Percentiles rank a stretch among this genome's conserved stretches.
phyloP scores from a whole-genome alignment of 2,113 vertebrate species.

The Pseudorectes ferrugineus region DNA sequence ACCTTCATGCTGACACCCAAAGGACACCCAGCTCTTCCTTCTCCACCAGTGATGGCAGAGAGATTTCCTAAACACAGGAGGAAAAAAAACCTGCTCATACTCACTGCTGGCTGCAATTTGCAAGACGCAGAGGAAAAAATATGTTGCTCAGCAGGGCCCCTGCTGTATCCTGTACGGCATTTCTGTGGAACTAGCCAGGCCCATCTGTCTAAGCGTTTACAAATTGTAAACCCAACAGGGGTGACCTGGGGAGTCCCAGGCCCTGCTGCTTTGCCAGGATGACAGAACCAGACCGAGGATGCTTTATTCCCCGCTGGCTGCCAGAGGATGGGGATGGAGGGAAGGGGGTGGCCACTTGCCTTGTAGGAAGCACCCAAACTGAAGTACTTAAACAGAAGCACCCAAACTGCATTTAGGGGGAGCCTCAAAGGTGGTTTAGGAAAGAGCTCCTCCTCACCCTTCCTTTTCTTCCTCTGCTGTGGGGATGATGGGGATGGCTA shows the following conservation, averaged over 20 bases:
- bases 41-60: neutral
- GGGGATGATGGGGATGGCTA: neutral
- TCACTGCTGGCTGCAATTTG: neutral
- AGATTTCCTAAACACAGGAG: neutral
- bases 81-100: neutral
- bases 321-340: neutral
- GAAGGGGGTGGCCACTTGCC: neutral
- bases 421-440: neutral
- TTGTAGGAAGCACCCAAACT: neutral
- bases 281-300: neutral
- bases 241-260: slow-evolving; percentile 4
- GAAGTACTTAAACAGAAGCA: neutral
- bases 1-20: neutral
- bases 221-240: neutral
- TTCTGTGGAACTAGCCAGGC: slow-evolving; percentile 8
- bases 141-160: slow-evolving; percentile 20
- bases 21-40: neutral
- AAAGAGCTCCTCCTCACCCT: neutral
- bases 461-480: neutral
- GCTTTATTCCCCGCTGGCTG: neutral
- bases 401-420: neutral
- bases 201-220: neutral
- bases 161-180: slow-evolving; percentile 2
- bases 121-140: slow-evolving; percentile 3
- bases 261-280: neutral